Base-by-base conservation (phyloP, 2,888 invertebrate genomes). In the Cerastis leucographa region DNA sequence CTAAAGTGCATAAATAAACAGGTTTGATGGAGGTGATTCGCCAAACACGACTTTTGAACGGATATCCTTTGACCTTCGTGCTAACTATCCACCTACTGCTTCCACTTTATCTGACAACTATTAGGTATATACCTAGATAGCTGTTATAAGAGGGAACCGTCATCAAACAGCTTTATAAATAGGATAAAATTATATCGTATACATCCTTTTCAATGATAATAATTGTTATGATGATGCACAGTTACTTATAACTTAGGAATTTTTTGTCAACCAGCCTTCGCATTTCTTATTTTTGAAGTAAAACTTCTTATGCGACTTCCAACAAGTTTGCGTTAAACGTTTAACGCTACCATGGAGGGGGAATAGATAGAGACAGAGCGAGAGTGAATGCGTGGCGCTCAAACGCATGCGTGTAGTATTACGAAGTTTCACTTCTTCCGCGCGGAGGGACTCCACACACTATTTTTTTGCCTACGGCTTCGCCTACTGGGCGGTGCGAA, bases 11-110 rank as follows among this genome's bases (percentile, higher is more conserved):
- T 70, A 67, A 70, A 67, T 25, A 71, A 56, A 40, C 40, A 40
- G 44, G 54, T 46, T 71, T 40, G 54, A 59, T 66, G 14, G 65
- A 56, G 25, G 42, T 64, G 44, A 62, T 71, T 62, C 25, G 17
- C n/a, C n/a, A 62, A 29, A 25, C 6, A 56, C 75, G 64, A 65
- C 51, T 42, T 74, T 54, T 56, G 35, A 74, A 71, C 49, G 59
- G 49, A 70, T 79, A 79, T 76, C 49, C 69, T 51, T 61, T 79
- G 49, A 76, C 76, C 76, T 76, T 70, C 59, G 4, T 35, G 40
- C 22, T 49, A 42, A 7, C 12, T 77, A 40, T 46, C 22, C 22
- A 64, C 40, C 42, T 54, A 78, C 67, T 0, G 9, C 17, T 66
- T 29, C 29, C 8, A 79, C 3, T 22, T 14, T 46, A 2, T 40